Conservation (phyloP, 2,888 invertebrate genomes). For the Alloscopus bannaensis region DNA sequence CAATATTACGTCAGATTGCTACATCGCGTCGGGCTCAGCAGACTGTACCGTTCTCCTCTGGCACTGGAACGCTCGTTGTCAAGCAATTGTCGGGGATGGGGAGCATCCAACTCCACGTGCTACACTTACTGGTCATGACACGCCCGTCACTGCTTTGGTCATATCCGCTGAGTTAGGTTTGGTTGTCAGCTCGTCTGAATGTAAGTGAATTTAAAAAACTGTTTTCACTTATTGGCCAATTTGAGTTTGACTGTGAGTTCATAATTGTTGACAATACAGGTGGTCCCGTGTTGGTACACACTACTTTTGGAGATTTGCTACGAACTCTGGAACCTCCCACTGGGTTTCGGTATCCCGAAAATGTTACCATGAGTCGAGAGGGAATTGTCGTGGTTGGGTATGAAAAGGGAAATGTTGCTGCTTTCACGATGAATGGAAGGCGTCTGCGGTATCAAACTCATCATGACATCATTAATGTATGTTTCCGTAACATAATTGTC, state of each 20-base stretch:
- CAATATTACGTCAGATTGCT: slow-evolving; percentile 99
- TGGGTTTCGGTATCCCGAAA: slow-evolving; percentile 86
- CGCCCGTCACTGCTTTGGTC: slow-evolving; percentile 94
- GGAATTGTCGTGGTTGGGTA: slow-evolving; percentile 97
- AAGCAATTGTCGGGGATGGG: slow-evolving; percentile 97
- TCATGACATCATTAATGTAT: slow-evolving; percentile 94
- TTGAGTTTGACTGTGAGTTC: background rate
- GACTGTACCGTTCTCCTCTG: slow-evolving; percentile 98
- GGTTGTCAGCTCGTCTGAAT: slow-evolving; percentile 93
- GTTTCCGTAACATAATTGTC: background rate
- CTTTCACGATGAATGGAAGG: slow-evolving; percentile 96
- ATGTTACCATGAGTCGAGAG: slow-evolving; percentile 96
- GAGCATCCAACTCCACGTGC: slow-evolving; percentile 97
- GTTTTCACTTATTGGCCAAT: background rate
- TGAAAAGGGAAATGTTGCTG: slow-evolving; percentile 92
- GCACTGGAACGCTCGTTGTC: slow-evolving; percentile 99
- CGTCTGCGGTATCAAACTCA: slow-evolving; percentile 92
- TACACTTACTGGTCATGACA: slow-evolving; percentile 97
- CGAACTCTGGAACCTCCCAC: slow-evolving; percentile 90
- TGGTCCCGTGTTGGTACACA: slow-evolving; percentile 97
- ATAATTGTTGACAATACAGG: slow-evolving; percentile 78
- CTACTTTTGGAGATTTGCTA: slow-evolving; percentile 96
- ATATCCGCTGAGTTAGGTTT: slow-evolving; percentile 98
- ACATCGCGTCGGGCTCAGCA: slow-evolving; percentile 97
- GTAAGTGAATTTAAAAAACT: slow-evolving; percentile 75